These are phyloP conservation scores for Kuschelorhynchus macadamiae DNA, from an alignment of 2,888 invertebrate species.

Conservation along the genomic window DNA sequence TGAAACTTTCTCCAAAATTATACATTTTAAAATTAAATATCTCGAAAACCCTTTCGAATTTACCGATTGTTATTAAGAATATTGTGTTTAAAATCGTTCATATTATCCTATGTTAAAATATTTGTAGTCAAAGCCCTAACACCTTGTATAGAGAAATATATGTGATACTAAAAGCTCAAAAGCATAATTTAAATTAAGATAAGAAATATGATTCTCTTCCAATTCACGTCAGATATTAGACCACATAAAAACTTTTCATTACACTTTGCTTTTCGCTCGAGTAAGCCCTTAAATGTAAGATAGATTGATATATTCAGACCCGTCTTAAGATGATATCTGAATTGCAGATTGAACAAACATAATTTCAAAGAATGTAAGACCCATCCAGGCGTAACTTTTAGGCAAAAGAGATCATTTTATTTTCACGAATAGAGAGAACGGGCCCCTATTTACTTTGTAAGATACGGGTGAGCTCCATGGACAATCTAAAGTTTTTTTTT, in stretches of 20 bases:
- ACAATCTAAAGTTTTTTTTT: conserved; percentile 28
- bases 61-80: no score
- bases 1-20: no score
- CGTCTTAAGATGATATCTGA: conserved; percentile 61
- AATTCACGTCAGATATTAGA: not conserved
- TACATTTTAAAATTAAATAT: no score
- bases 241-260: conserved; percentile 3
- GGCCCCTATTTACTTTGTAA: conserved; percentile 64
- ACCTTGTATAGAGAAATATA: no score
- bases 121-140: no score
- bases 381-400: conserved; percentile 61
- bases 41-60: no score
- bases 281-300: conserved; percentile 24
- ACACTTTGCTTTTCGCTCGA: conserved; percentile 9
- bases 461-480: conserved; percentile 39
- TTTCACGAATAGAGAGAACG: conserved; percentile 52
- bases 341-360: conserved; percentile 68
- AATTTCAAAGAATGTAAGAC: conserved; percentile 65
- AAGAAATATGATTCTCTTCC: no score
- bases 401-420: conserved; percentile 63
- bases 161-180: no score
- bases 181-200: no score
- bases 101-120: no score
- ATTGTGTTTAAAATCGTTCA: no score
- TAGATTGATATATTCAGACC: conserved; percentile 30